Evolutionary conservation across 2,797 vertebrate species (phyloP), one percentile per base, ranked within the genome.

Genomic region (Spatula clypeata): DNA sequence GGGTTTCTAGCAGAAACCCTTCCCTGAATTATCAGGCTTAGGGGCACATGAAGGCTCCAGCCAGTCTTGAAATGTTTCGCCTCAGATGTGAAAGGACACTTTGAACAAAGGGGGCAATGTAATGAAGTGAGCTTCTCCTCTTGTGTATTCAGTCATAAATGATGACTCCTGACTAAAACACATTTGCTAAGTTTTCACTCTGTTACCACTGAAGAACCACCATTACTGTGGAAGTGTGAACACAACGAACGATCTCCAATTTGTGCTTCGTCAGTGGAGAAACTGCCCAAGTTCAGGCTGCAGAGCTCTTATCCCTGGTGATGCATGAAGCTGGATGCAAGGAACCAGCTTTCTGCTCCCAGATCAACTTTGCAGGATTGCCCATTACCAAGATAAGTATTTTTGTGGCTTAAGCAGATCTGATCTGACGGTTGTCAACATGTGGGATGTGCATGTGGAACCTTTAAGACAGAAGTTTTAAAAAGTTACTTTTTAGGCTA

Each of bases 241-340:
- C 13, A 6, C 10, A 23, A 40, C 19, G 42, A 44, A 40, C 24
- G 42, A 44, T 81, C 66, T 45, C 47, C 3, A 2, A 3, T 81
- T 92, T 51, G 29, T 49, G 60, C 67, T 81, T 61, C 0, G 1
- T 60, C 79, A 85, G 26, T 16, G 32, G 42, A 15, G 24, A 76
- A 88, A 47, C 44, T 55, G 27, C 66, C 24, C 0, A 4, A 34
- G 8, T 14, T 77, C 13, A 67, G 81, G 53, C n/a, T 88, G 85
- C 27, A 58, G 55, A 0, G 3, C 1, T 4, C 20, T 34, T 44
- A 8, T 27, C 0, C 3, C 45, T 60, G 45, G 38, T 55, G 38
- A 60, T 32, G 24, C 0, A 0, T 51, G 31, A 40, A 21, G 61
- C 40, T 2, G 3, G 49, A 53, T 23, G 34, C 4, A 5, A 13